Percentiles rank a stretch among this genome's conserved stretches.
Conservation (phyloP, 2,888 invertebrate species). For the Ypsolopha sequella region DNA sequence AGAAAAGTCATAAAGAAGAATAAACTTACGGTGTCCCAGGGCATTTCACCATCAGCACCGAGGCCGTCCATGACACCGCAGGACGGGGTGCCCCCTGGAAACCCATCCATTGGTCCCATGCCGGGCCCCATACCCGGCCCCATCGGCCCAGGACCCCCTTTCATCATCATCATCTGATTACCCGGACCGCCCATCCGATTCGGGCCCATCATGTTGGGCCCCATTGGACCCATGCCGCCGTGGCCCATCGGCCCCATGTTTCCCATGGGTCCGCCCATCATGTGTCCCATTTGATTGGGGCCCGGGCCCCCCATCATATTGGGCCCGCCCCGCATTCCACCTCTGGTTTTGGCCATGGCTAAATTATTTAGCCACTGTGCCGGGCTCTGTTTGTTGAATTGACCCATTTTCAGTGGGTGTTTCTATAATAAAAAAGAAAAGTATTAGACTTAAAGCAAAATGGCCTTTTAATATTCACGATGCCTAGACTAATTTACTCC, state of each 20-base stretch:
- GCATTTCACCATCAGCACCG: constrained; percentile 72
- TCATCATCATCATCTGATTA: constrained; percentile 67
- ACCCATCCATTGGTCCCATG: constrained; percentile 66
- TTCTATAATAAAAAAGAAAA: constrained; percentile 75
- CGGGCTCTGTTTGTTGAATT: constrained; percentile 86
- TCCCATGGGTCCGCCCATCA: constrained; percentile 65
- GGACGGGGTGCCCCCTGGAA: constrained; percentile 70
- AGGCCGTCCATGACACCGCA: constrained; percentile 72
- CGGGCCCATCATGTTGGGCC: constrained; percentile 63
- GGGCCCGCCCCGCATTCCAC: constrained; percentile 68
- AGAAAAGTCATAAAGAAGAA: constrained; percentile 4
- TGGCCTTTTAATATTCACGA: too few species aligned
- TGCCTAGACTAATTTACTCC: too few species aligned
- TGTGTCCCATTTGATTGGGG: constrained; percentile 63
- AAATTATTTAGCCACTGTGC: constrained; percentile 85
- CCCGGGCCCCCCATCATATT: constrained; percentile 63
- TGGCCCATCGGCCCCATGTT: constrained; percentile 62
- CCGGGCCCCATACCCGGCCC: constrained; percentile 52
- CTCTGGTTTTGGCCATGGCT: constrained; percentile 80
- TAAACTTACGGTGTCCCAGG: constrained; percentile 67
- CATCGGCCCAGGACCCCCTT: constrained; percentile 57
- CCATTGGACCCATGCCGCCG: constrained; percentile 60
- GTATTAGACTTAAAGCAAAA: not conserved
- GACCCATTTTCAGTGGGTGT: constrained; percentile 90
- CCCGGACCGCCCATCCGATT: constrained; percentile 56